phyloP scores from a whole-genome alignment of 2,113 vertebrate species.

The Carassius gibelio region DNA sequence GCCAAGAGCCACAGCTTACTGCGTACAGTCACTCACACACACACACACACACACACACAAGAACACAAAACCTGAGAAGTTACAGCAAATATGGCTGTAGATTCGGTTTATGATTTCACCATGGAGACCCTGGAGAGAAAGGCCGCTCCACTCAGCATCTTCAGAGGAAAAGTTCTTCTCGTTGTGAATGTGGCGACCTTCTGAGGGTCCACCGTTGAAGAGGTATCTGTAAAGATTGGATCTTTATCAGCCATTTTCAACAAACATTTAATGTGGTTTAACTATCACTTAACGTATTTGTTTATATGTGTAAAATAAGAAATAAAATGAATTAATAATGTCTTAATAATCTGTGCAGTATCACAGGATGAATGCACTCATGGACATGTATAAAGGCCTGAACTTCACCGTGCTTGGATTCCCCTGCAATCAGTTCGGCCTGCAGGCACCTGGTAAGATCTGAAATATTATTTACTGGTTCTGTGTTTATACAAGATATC shows the following conservation, averaged over 20 bases:
- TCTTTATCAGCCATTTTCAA: background rate
- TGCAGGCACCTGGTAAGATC: slow-evolving; percentile 76
- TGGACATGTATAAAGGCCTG: slow-evolving; percentile 73
- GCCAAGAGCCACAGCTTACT: slow-evolving; percentile 53
- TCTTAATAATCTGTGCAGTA: slow-evolving; percentile 63
- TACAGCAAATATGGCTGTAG: slow-evolving; percentile 62
- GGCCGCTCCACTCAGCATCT: slow-evolving; percentile 66
- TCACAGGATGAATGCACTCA: slow-evolving; percentile 80
- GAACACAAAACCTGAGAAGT: slow-evolving; percentile 5
- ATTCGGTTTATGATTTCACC: slow-evolving; percentile 76
- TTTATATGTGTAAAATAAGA: background rate
- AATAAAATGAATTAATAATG: background rate
- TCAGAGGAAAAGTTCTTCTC: slow-evolving; percentile 74
- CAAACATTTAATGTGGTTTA: background rate
- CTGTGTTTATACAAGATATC: background rate
- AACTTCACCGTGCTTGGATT: slow-evolving; percentile 78
- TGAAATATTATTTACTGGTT: background rate
- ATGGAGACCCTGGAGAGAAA: slow-evolving; percentile 73
- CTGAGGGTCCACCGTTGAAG: slow-evolving; percentile 79
- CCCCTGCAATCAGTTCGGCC: slow-evolving; percentile 80
- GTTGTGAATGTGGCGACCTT: slow-evolving; percentile 79
- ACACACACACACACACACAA: slow-evolving; percentile 44
- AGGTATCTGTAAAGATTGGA: slow-evolving; percentile 65
- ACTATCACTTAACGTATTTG: background rate
- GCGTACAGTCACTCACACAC: slow-evolving; percentile 49